phyloP scores from a whole-genome alignment of 2,797 vertebrate species.

The Mionectes olivaceus region DNA sequence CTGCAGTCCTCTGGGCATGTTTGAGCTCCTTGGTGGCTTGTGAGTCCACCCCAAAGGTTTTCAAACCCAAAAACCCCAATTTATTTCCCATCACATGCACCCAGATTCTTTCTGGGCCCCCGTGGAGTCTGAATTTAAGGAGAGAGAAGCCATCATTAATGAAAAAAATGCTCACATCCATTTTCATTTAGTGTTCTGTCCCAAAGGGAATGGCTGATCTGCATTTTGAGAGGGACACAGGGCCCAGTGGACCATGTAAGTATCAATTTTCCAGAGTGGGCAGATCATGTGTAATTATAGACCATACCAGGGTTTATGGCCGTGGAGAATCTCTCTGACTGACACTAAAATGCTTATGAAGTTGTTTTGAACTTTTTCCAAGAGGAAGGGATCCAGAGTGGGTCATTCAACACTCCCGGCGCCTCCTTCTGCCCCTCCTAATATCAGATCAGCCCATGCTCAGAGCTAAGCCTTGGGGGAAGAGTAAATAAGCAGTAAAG shows the following conservation, averaged over 20 bases:
- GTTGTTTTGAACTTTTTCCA: slow-evolving; percentile 56
- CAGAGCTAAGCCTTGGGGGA: not conserved
- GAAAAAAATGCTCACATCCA: not conserved
- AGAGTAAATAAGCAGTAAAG: not conserved
- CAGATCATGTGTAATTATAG: slow-evolving; percentile 64
- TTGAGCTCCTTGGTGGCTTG: not conserved
- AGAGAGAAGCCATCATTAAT: not conserved
- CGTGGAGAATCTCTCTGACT: slow-evolving; percentile 24
- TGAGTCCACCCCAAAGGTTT: not conserved
- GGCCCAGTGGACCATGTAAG: slow-evolving; percentile 53
- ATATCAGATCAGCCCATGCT: not conserved
- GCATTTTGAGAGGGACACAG: slow-evolving; percentile 62
- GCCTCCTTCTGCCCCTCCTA: not conserved
- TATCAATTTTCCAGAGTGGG: slow-evolving; percentile 68
- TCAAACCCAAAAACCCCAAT: not conserved
- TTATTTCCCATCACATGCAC: not conserved
- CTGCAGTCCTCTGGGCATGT: not conserved
- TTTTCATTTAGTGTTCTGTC: slow-evolving; percentile 2
- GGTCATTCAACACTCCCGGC: not conserved
- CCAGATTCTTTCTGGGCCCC: not conserved
- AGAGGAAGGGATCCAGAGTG: not conserved
- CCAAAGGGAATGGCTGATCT: slow-evolving; percentile 49
- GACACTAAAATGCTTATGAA: slow-evolving; percentile 57
- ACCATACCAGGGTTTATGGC: slow-evolving; percentile 50
- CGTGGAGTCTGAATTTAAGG: not conserved